Evolutionary conservation across 2,888 invertebrate species (phyloP), one percentile per base, ranked within the genome.

Genomic region (Coenonympha glycerion): DNA sequence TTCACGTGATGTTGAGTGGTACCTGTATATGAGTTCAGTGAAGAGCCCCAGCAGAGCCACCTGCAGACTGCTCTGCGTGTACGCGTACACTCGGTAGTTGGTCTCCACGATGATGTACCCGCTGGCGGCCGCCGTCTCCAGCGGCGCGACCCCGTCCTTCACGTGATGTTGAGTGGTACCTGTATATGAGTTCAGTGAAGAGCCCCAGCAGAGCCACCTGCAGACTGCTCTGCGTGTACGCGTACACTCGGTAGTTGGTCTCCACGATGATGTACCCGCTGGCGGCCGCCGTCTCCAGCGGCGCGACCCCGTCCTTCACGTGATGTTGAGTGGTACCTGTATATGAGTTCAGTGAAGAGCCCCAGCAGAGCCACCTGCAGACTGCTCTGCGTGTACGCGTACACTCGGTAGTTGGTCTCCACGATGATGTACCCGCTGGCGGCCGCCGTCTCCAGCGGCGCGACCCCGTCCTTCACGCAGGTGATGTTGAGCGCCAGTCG

Each of bases 31-130:
- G 69, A 98, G 90, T 78, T 98, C 96, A 13, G 96, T 95, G 79
- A 99, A 99, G 3, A 98, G 89, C 0, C 95, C 96, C 21, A 99
- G 88, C 56, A 99, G 88, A 9, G 98, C 97, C 31, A 98, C 94
- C 87, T 98, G 97, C 51, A 99, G 89, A 68, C 93, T 92, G 53
- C 94, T 94, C 84, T 95, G 93, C 33, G 98, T 98, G 78, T 99
- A 99, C 0, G 98, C 99, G 79, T 98, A 99, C 9, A 99, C 92
- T 63, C 97, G 87, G 73, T 90, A 90, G 89, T 99, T 99, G 45
- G 98, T 99, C 89, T 99, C 99, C 16, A 98, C 95, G 39, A 99
- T 88, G 61, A 99, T 92, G 80, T 95, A 97, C 9, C 97, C 96
- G 58, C 73, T 15, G 57, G 61, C 61, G 24, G 79, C 69, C 24